Base-by-base conservation (phyloP, 2,113 vertebrate species). In the Tragelaphus scriptus region DNA sequence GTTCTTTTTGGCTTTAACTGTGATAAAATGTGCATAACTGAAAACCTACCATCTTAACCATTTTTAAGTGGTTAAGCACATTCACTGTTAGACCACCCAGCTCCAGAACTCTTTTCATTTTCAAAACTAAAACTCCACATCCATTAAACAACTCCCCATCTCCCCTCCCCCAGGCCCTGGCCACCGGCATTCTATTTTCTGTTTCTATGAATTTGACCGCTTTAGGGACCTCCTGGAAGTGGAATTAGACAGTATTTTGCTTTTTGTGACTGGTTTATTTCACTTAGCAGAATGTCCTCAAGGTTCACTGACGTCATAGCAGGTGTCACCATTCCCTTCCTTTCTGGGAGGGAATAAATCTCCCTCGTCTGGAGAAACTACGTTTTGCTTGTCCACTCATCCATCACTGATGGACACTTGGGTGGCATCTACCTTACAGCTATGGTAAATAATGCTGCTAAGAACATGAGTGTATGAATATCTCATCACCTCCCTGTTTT, bases 71-170 rank as follows among this genome's bases (percentile, higher is more conserved):
- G 9, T 10, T 12, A 15, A 59, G 28, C 44, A 4, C 17, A 1
- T 28, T 47, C 11, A 17, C 0, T 30, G 14, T 8, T 5, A 6
- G 3, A 2, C 26, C 11, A 11, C 21, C 11, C 1, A 2, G 11
- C 44, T 25, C 30, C 19, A 85, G 77, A 44, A 9, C 7, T n/a
- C 59, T 79, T 2, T 84, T 59, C 36, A 28, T 61, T 65, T 93
- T 30, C 14, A 28, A 26, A 44, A n/a, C 51, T 44, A 68, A 86
- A 58, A 53, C 49, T 14, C 25, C n/a, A 5, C 17, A 82, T 26
- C 32, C 36, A 1, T 9, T 13, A 49, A 40, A 3, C 8, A 30
- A 4, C 9, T 53, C 8, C 47, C 56, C 30, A 1, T 4, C 0
- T 13, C 32, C 25, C 51, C 7, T 19, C 15, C 16, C 36, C 59